Evolutionary conservation across 2,797 vertebrate genomes (phyloP).

Genomic region (Myotis planiceps): DNA sequence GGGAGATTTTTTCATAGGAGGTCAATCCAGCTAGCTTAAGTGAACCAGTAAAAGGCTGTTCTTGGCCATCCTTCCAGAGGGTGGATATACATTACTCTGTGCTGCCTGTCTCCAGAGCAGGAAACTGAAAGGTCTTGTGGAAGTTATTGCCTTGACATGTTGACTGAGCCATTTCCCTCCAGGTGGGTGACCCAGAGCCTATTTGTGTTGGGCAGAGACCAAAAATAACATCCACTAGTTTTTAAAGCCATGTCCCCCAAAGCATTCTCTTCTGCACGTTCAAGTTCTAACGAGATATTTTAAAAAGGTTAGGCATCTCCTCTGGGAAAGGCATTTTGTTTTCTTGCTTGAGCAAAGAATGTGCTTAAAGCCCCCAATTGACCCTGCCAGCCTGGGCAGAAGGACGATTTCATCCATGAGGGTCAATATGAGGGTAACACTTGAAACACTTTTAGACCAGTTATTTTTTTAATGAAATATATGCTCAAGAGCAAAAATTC

Average conservation of each 20-base stretch:
- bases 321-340: slow-evolving; percentile 52
- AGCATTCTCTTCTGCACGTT: slow-evolving; percentile 48
- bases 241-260: slow-evolving; percentile 42
- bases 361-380: background rate
- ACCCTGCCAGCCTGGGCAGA: background rate
- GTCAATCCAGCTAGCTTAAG: background rate
- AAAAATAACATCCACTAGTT: slow-evolving; percentile 72
- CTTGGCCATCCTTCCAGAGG: background rate
- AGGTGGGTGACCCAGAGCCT: slow-evolving; percentile 72
- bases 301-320: slow-evolving; percentile 68
- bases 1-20: background rate
- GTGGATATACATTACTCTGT: slow-evolving; percentile 11
- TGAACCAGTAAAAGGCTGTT: background rate
- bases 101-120: slow-evolving; percentile 35
- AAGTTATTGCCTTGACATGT: slow-evolving; percentile 80
- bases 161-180: slow-evolving; percentile 70
- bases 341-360: slow-evolving; percentile 45
- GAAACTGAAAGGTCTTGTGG: slow-evolving; percentile 62
- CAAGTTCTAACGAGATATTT: background rate
- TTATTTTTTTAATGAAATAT: background rate
- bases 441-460: slow-evolving; percentile 7
- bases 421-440: background rate
- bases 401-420: background rate
- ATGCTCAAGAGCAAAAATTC: background rate
- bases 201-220: slow-evolving; percentile 22